A percentile compares a stretch with the other conserved stretches of the same genome.
These are phyloP conservation scores for Phalanger gymnotis DNA, from an alignment of 2,797 vertebrate genomes.

Conservation along the genomic window DNA sequence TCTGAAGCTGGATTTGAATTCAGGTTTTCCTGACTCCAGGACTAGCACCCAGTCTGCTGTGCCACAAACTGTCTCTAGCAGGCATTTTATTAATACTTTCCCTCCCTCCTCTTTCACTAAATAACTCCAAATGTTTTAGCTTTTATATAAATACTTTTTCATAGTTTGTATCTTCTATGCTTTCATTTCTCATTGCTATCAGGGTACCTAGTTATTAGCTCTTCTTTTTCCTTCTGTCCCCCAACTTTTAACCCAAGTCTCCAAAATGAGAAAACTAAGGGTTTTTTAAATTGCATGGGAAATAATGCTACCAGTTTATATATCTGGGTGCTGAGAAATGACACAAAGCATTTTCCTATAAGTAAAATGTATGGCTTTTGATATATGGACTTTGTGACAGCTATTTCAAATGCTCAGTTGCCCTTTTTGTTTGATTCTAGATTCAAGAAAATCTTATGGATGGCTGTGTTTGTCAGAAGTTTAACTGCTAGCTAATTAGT, in stretches of 20 bases:
- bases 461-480: neutral
- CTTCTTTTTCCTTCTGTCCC: neutral
- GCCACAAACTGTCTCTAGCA: too few relatives aligned
- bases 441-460: neutral
- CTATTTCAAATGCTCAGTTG: constrained; percentile 52
- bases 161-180: constrained; percentile 17
- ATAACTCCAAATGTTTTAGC: neutral
- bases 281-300: neutral
- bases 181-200: neutral
- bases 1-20: too few relatives aligned
- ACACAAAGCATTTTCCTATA: neutral
- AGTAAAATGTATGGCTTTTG: constrained; percentile 3
- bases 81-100: too few relatives aligned
- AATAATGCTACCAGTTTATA: neutral
- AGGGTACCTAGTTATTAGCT: constrained; percentile 4
- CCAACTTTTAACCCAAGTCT: neutral
- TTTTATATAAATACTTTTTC: constrained; percentile 19
- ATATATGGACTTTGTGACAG: constrained; percentile 8
- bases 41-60: too few relatives aligned
- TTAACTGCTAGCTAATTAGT: neutral
- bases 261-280: constrained; percentile 4
- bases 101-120: neutral
- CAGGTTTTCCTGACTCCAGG: too few relatives aligned
- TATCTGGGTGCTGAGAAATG: neutral
- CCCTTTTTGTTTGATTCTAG: constrained; percentile 21